Conservation (phyloP, 2,888 invertebrate species). For the Euplexia lucipara region DNA sequence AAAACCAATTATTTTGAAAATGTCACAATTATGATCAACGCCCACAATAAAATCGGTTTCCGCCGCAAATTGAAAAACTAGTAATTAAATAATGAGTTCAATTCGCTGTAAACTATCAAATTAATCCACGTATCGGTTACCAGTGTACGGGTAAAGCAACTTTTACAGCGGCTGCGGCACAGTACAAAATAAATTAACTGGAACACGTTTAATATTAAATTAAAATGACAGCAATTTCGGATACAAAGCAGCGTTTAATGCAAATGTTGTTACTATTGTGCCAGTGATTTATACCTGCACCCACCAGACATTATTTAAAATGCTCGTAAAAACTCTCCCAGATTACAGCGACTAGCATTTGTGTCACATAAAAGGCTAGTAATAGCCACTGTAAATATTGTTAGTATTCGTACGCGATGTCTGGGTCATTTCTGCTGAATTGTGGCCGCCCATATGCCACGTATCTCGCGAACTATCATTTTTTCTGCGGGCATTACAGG, state of each 20-base stretch:
- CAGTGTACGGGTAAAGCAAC: slow-evolving; percentile 39
- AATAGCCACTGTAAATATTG: slow-evolving; percentile 77
- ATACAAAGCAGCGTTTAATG: slow-evolving; percentile 76
- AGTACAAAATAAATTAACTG: slow-evolving; percentile 70
- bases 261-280: slow-evolving; percentile 79
- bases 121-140: slow-evolving; percentile 66
- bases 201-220: slow-evolving; percentile 75
- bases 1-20: neutral
- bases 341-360: slow-evolving; percentile 78
- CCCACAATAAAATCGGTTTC: slow-evolving; percentile 20
- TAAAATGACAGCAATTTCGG: slow-evolving; percentile 78
- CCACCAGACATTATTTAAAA: slow-evolving; percentile 78
- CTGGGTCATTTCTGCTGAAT: slow-evolving; percentile 72
- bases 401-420: slow-evolving; percentile 68
- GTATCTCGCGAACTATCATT: slow-evolving; percentile 61
- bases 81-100: slow-evolving; percentile 50
- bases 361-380: slow-evolving; percentile 77
- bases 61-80: slow-evolving; percentile 30
- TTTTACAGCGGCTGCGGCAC: slow-evolving; percentile 40
- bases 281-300: slow-evolving; percentile 74
- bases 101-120: slow-evolving; percentile 61
- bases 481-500: slow-evolving; percentile 57
- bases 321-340: slow-evolving; percentile 79
- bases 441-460: slow-evolving; percentile 66
- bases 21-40: slow-evolving; percentile 13